phyloP scores from a whole-genome alignment of 2,113 vertebrate genomes.

The Tauraco erythrolophus region DNA sequence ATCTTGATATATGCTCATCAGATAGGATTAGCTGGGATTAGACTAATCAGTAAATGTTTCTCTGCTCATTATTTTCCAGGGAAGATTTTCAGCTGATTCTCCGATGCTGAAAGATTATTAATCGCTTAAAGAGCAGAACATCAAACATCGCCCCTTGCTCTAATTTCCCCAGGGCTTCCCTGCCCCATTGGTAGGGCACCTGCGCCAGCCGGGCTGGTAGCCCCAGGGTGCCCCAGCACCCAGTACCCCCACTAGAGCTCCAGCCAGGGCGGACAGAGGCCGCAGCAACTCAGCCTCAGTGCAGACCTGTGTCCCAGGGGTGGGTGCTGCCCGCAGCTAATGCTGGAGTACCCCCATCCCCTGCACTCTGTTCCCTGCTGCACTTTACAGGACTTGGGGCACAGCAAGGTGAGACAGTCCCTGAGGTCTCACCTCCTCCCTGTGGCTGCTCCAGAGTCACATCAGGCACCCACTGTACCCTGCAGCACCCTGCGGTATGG shows the following conservation, averaged over 20 bases:
- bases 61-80: constrained; percentile 82
- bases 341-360: not conserved
- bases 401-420: not conserved
- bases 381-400: not conserved
- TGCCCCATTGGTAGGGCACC: not conserved
- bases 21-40: constrained; percentile 84
- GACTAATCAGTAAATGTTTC: constrained; percentile 87
- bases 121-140: constrained; percentile 81
- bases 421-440: not conserved
- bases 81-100: constrained; percentile 80
- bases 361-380: not conserved
- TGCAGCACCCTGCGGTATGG: not conserved
- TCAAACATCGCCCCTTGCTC: constrained; percentile 75
- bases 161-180: constrained; percentile 51
- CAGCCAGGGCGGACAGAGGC: rapidly evolving
- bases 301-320: not conserved
- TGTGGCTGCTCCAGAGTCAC: rapidly evolving
- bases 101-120: constrained; percentile 75
- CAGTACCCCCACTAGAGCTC: not conserved
- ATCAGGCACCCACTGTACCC: not conserved
- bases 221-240: not conserved
- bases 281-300: rapidly evolving
- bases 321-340: not conserved
- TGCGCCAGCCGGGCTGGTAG: not conserved
- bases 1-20: constrained; percentile 81